A percentile compares a stretch with the other conserved stretches of the same genome.
phyloP scores from a whole-genome alignment of 2,113 vertebrate species.

The Mus pahari region DNA sequence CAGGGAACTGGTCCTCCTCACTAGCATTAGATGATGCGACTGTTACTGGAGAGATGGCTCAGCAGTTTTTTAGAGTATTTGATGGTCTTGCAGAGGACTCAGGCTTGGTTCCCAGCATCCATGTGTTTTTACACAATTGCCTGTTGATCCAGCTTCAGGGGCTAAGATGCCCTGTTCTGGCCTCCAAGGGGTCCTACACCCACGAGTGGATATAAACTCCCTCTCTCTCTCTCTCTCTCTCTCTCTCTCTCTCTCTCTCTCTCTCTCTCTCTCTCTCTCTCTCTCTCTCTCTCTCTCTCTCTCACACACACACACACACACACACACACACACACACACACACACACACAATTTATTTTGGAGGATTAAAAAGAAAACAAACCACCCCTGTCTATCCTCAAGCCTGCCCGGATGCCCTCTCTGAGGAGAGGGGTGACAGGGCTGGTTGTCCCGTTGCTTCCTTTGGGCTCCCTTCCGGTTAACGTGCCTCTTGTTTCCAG shows the following conservation, averaged over 20 bases:
- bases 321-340: not conserved
- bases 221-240: no score
- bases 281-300: no score
- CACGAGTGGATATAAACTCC: not conserved
- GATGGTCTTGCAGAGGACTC: not conserved
- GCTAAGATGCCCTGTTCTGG: not conserved
- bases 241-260: no score
- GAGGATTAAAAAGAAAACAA: not conserved
- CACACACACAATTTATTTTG: not conserved
- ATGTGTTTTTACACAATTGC: not conserved
- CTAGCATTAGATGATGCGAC: not conserved
- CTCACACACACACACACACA: not conserved
- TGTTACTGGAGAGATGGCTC: not conserved
- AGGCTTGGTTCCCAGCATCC: not conserved
- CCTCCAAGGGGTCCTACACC: not conserved
- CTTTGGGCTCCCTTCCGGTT: not conserved
- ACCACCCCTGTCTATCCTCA: not conserved
- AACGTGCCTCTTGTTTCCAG: constrained; percentile 81
- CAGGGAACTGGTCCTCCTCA: not conserved
- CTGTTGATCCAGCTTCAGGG: not conserved
- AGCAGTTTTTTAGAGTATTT: not conserved
- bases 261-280: no score
- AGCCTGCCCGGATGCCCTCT: not conserved
- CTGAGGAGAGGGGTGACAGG: not conserved
- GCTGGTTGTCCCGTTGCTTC: fast-evolving